Conservation (phyloP, 1,140 invertebrate genomes). For the Camponotus vicinus region DNA sequence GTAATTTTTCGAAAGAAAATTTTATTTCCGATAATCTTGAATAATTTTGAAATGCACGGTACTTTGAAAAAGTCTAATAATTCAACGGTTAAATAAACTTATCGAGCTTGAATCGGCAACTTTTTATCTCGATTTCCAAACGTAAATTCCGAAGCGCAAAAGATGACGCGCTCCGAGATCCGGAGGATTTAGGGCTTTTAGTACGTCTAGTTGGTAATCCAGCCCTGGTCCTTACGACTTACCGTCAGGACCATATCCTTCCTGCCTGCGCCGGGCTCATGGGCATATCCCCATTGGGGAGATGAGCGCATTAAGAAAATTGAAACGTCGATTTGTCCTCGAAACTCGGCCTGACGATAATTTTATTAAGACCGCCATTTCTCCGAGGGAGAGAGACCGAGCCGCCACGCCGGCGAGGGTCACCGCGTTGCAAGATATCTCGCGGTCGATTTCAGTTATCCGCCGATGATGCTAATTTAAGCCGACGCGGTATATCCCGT, state of each 20-base stretch:
- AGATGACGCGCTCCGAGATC: constrained; percentile 1
- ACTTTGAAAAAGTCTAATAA: neutral
- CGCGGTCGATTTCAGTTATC: constrained; percentile 73
- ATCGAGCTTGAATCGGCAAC: neutral
- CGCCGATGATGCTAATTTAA: constrained; percentile 74
- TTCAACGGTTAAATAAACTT: neutral
- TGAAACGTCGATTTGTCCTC: constrained; percentile 86
- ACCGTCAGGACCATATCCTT: constrained; percentile 61
- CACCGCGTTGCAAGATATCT: constrained; percentile 44
- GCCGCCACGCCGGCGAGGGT: constrained; percentile 35
- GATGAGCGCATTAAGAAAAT: constrained; percentile 85
- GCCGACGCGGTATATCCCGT: constrained; percentile 59
- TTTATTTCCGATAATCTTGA: neutral
- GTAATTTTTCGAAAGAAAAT: neutral
- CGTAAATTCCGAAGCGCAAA: neutral
- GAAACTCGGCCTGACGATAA: constrained; percentile 81
- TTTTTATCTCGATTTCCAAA: neutral
- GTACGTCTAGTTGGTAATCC: constrained; percentile 49
- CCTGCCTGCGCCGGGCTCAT: constrained; percentile 61
- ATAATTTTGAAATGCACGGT: too few relatives aligned
- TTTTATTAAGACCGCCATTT: constrained; percentile 80
- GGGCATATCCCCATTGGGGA: constrained; percentile 71
- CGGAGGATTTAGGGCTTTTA: constrained; percentile 20
- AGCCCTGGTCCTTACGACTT: constrained; percentile 59
- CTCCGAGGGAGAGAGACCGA: constrained; percentile 62